Percentiles rank a stretch among this genome's conserved stretches.
phyloP scores from a whole-genome alignment of 1,140 invertebrate genomes.

The Drosophila willistoni region DNA sequence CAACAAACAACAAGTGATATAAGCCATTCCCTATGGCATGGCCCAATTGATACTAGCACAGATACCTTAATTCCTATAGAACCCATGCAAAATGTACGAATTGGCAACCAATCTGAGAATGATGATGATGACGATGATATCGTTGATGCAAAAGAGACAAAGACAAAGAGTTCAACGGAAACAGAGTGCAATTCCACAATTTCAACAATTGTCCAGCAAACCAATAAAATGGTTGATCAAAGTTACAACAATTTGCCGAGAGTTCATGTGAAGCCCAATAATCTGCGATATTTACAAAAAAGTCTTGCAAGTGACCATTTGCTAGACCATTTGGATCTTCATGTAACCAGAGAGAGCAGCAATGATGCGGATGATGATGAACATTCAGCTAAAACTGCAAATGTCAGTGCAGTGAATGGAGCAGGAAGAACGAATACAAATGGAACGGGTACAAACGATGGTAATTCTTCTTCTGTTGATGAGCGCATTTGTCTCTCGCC shows the following conservation, averaged over 20 bases:
- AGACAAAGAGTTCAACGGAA: constrained; percentile 11
- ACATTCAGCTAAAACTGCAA: neutral
- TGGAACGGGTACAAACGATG: constrained; percentile 1
- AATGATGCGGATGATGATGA: constrained; percentile 23
- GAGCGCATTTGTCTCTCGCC: constrained; percentile 35
- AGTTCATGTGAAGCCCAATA: constrained; percentile 57
- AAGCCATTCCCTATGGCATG: constrained; percentile 53
- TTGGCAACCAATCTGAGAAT: neutral
- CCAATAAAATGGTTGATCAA: constrained; percentile 53
- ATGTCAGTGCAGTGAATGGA: neutral
- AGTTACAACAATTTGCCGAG: constrained; percentile 67
- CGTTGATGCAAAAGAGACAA: constrained; percentile 9
- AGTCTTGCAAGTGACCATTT: constrained; percentile 14
- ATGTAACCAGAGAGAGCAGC: constrained; percentile 28
- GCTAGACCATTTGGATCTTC: constrained; percentile 47
- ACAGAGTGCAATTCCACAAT: constrained; percentile 6
- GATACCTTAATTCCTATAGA: constrained; percentile 83
- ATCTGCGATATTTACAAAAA: constrained; percentile 37
- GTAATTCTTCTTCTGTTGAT: constrained; percentile 16
- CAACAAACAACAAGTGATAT: constrained; percentile 50
- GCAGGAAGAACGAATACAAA: neutral
- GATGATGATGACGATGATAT: neutral
- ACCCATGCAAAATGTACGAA: constrained; percentile 11
- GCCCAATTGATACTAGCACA: constrained; percentile 83
- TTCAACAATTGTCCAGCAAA: constrained; percentile 20